Base-by-base conservation (phyloP, 2,797 vertebrate species). In the Muscicapa comitata region DNA sequence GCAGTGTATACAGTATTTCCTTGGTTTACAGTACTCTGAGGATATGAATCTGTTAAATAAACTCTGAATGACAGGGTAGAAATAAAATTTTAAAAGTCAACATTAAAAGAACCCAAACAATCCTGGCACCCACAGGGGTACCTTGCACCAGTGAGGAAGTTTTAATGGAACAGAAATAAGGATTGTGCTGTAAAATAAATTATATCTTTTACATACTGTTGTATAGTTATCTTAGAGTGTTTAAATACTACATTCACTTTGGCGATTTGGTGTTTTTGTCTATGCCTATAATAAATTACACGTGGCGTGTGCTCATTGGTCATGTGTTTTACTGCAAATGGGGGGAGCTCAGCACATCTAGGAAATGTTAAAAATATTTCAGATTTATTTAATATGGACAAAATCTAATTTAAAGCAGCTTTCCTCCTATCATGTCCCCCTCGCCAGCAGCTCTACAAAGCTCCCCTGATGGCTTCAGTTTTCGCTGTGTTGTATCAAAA, bases 111-210 rank as follows among this genome's bases (percentile, higher is more conserved):
- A 25, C 4, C n/a, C 55, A 61, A 42, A 73, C 61, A 67, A 93
- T 43, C 63, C 71, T 23, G 31, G 80, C 51, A 87, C 59, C 51
- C 86, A 62, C 19, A 70, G 68, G 76, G 45, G 63, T 77, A 70
- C 79, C 76, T 62, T 94, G 59, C 48, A 55, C 68, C 83, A 80
- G 24, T 37, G 74, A 85, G 51, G 75, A 63, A 84, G 65, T 86
- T 93, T 89, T 75, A 86, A 94, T 38, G 79, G 59, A 67, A 90
- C 73, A 80, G 71, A 94, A 95, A 13, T 86, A 94, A 70, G 74
- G 53, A 77, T 15, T 92, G 76, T 92, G 95, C 91, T 96, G 90
- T 82, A 94, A 97, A 98, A 97, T 98, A 98, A 98, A 97, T 98
- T 97, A 98, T 2, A 53, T 62, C 48, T 76, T 94, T 96, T 94